Base-by-base conservation (phyloP, 2,113 vertebrate species). In the Oplegnathus fasciatus region DNA sequence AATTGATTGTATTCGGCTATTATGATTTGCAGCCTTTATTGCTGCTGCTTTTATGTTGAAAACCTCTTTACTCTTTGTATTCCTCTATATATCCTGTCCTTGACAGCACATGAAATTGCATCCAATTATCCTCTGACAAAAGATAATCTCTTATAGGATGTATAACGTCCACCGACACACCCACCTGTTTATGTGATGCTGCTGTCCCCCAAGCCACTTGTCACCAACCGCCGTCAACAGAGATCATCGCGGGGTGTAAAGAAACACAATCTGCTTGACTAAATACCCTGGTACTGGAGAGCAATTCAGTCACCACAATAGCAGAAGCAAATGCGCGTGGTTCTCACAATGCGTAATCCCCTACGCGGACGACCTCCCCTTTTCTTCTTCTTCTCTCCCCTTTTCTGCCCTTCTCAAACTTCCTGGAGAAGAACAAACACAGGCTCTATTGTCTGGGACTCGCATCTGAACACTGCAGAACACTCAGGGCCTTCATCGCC, bases 391-490 rank as follows among this genome's bases (percentile, higher is more conserved):
- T 90, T 57, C 96, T 95, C 96, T 93, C 67, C 80, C 83, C 66
- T 62, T 78, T 89, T 88, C 88, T 86, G 86, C 86, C 86, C 90
- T 88, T 78, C 71, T 91, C 83, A 90, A 93, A 92, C 93, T 94
- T 94, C 91, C 94, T 85, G 91, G 90, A 88, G 93, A 95, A 95
- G 94, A 96, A 94, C 69, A 96, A 96, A 99, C 98, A 99, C 96
- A 96, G 95, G 92, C 89, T 88, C 96, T 96, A 97, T 98, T 99
- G 97, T 99, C 94, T 78, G 81, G 87, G 92, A 70, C 88, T 92
- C 94, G 93, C 94, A 95, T 96, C 94, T 96, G 86, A 95, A 88
- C 90, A 82, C 90, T 93, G 93, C 94, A 91, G 95, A 96, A 96
- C 94, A 90, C 93, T 95, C 93, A 84, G 82, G 91, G 94, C 94